Evolutionary conservation across 2,113 vertebrate genomes (phyloP).

Genomic region (Sterrhoptilus dennistouni): DNA sequence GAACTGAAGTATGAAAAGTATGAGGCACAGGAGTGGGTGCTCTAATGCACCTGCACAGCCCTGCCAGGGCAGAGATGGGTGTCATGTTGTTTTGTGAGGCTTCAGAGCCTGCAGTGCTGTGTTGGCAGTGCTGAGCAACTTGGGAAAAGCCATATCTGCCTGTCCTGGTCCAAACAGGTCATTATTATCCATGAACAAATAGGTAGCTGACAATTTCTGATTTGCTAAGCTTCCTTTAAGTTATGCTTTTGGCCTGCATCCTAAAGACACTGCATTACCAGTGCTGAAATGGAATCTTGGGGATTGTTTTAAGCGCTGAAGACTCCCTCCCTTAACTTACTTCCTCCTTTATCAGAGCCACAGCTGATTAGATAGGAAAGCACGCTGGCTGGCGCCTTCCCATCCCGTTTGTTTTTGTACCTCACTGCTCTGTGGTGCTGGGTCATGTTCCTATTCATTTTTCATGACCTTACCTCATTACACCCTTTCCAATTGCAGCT

Average conservation of each 20-base stretch:
- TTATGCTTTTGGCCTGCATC: constrained; percentile 52
- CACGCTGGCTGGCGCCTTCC: constrained; percentile 70
- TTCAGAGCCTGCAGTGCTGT: accelerated
- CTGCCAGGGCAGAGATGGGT: neutral
- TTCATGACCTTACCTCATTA: constrained; percentile 49
- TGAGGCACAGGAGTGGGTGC: neutral
- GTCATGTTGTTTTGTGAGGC: neutral
- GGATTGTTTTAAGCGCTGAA: constrained; percentile 69
- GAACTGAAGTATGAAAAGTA: neutral
- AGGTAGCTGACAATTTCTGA: neutral
- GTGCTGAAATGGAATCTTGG: constrained; percentile 35
- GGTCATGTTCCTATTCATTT: constrained; percentile 58
- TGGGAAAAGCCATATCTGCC: neutral
- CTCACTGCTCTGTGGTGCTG: neutral
- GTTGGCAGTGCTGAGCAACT: neutral
- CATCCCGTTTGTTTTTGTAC: constrained; percentile 68
- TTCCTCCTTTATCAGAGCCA: constrained; percentile 75
- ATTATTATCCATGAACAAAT: constrained; percentile 1
- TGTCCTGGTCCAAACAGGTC: neutral
- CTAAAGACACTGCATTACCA: constrained; percentile 52
- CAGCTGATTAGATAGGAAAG: constrained; percentile 74
- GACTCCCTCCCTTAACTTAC: constrained; percentile 62
- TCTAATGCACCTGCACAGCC: neutral
- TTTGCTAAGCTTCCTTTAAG: constrained; percentile 24
- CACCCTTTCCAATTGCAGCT: constrained; percentile 26